phyloP scores from a whole-genome alignment of 2,888 invertebrate species.

The Amphipoea oculea region DNA sequence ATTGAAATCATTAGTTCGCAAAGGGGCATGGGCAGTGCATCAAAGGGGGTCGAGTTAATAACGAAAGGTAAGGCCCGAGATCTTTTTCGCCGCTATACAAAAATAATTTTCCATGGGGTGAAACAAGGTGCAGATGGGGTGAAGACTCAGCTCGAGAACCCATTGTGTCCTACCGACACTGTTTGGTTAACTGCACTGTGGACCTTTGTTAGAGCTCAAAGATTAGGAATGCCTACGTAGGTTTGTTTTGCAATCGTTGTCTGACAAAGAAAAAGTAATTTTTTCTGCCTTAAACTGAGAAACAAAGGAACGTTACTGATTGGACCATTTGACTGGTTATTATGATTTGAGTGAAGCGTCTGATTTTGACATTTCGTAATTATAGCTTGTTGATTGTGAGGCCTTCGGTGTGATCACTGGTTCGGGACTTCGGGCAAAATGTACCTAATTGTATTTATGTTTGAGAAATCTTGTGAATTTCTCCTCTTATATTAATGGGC shows the following conservation, averaged over 20 bases:
- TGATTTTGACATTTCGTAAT: slow-evolving; percentile 6
- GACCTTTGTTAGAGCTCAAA: slow-evolving; percentile 65
- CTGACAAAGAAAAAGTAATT: slow-evolving; percentile 17
- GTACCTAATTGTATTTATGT: not conserved
- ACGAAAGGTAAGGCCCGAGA: slow-evolving; percentile 86
- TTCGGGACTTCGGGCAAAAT: not conserved
- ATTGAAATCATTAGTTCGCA: slow-evolving; percentile 86
- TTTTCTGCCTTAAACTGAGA: not conserved
- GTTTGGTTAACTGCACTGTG: slow-evolving; percentile 75
- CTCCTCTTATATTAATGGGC: not conserved
- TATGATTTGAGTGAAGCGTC: not conserved
- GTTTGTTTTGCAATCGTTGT: slow-evolving; percentile 33
- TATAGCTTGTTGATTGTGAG: not conserved
- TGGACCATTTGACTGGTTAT: not conserved
- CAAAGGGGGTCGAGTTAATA: slow-evolving; percentile 87
- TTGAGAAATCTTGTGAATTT: not conserved
- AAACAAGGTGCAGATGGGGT: slow-evolving; percentile 64
- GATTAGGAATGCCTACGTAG: slow-evolving; percentile 30
- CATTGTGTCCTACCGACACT: slow-evolving; percentile 79
- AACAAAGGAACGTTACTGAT: slow-evolving; percentile 15
- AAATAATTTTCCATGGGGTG: slow-evolving; percentile 77
- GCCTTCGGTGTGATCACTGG: not conserved
- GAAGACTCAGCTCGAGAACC: slow-evolving; percentile 63
- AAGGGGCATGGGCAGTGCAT: slow-evolving; percentile 83
- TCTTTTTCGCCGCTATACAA: slow-evolving; percentile 83